Conservation (phyloP, 2,113 vertebrate genomes). For the Campylomormyrus tamandua region DNA sequence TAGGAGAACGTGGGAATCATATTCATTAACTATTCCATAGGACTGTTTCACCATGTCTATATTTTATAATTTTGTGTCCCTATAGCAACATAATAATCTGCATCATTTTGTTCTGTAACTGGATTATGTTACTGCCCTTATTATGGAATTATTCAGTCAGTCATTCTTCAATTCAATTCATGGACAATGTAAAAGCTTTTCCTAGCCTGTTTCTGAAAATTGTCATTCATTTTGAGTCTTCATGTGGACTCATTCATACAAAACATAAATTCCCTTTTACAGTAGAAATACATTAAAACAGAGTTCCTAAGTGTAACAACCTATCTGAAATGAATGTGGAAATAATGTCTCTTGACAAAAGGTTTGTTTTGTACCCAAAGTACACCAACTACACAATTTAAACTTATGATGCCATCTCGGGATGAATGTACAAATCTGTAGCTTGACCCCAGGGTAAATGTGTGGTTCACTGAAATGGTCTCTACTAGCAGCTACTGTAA, state of each 20-base stretch:
- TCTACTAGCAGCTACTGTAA: constrained; percentile 55
- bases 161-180: constrained; percentile 11
- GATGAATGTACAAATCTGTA: constrained; percentile 55
- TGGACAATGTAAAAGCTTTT: constrained; percentile 31
- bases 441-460: constrained; percentile 32
- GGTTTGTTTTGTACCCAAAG: constrained; percentile 24
- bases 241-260: constrained; percentile 23
- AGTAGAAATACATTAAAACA: constrained; percentile 18
- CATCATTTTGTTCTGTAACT: not conserved
- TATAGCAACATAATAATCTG: not conserved
- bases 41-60: constrained; percentile 24
- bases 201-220: constrained; percentile 24
- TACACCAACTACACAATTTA: constrained; percentile 17
- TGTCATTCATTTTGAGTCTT: constrained; percentile 27
- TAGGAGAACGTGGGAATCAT: not conserved
- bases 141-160: constrained; percentile 10
- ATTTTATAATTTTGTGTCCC: not conserved
- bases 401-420: constrained; percentile 38
- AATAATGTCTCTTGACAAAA: constrained; percentile 4
- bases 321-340: constrained; percentile 16
- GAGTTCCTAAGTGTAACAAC: constrained; percentile 30
- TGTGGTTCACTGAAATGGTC: constrained; percentile 30
- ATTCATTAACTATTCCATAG: constrained; percentile 22
- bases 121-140: not conserved
- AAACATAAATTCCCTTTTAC: not conserved